These are phyloP conservation scores for Sturnira hondurensis DNA, from an alignment of 2,113 vertebrate genomes.

Conservation along the genomic window DNA sequence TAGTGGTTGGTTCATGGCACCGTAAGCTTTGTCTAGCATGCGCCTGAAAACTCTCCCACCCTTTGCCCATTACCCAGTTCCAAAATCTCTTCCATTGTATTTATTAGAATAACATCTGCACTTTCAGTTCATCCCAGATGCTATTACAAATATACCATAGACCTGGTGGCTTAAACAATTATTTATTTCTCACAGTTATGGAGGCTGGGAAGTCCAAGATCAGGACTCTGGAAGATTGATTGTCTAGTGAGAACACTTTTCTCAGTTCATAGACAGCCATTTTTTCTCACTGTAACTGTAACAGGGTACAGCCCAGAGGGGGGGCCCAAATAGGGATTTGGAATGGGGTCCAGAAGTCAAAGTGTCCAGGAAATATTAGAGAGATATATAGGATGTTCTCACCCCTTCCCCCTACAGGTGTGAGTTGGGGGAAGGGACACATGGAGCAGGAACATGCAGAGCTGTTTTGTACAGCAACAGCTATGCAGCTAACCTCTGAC, in stretches of 20 bases:
- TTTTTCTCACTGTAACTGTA: not conserved
- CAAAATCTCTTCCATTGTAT: not conserved
- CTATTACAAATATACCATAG: not conserved
- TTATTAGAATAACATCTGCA: not conserved
- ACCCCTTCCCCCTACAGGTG: too few species aligned
- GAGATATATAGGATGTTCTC: too few species aligned
- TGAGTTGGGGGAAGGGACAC: too few species aligned
- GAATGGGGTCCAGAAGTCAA: too few species aligned
- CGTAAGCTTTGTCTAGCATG: not conserved
- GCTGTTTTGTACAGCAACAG: too few species aligned
- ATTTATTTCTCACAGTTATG: not conserved
- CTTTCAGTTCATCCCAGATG: not conserved
- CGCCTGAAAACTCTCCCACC: not conserved
- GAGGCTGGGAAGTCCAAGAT: not conserved
- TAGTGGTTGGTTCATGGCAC: not conserved
- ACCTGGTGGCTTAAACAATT: not conserved
- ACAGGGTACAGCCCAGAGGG: too few species aligned
- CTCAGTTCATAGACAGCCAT: not conserved
- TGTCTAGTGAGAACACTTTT: not conserved
- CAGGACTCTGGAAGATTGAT: not conserved
- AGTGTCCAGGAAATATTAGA: too few species aligned
- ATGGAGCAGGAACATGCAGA: too few species aligned
- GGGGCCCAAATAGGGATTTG: too few species aligned
- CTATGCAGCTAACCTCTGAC: too few species aligned
- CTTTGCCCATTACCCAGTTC: not conserved